These are phyloP conservation scores for Fulica atra DNA, from an alignment of 2,113 vertebrate genomes.

Conservation along the genomic window DNA sequence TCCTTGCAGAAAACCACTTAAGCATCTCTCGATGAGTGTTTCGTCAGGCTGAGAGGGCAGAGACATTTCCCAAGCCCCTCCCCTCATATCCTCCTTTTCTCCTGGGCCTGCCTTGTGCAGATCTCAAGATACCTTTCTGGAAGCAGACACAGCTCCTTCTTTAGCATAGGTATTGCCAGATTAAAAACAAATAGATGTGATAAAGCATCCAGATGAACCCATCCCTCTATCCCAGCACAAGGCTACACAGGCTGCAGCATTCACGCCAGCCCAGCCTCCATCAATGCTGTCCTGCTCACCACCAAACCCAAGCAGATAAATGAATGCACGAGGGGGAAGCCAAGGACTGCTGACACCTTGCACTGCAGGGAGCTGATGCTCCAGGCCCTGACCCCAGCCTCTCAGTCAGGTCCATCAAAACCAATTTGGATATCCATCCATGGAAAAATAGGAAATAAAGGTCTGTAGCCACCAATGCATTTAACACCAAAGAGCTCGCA, in stretches of 20 bases:
- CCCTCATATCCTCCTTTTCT: neutral
- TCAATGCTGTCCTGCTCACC: neutral
- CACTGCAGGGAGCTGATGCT: neutral
- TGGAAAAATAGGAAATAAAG: neutral
- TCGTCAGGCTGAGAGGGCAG: neutral
- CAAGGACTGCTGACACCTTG: neutral
- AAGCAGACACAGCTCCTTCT: neutral
- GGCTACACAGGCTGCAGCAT: neutral
- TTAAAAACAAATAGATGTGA: neutral
- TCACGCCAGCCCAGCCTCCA: fast-evolving
- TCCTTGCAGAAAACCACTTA: fast-evolving
- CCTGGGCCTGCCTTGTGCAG: neutral
- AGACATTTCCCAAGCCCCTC: neutral
- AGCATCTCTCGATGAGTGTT: neutral
- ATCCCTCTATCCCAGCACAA: fast-evolving
- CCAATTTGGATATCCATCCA: neutral
- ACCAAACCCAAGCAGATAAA: neutral
- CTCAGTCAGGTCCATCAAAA: neutral
- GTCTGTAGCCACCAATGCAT: neutral
- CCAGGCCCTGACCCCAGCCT: neutral
- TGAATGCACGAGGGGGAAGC: fast-evolving
- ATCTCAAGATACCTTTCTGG: neutral
- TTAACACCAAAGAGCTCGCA: neutral
- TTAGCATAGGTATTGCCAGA: neutral
- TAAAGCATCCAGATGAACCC: neutral